These are phyloP conservation scores for Rhingia campestris DNA, from an alignment of 2,888 invertebrate species.

Conservation along the genomic window DNA sequence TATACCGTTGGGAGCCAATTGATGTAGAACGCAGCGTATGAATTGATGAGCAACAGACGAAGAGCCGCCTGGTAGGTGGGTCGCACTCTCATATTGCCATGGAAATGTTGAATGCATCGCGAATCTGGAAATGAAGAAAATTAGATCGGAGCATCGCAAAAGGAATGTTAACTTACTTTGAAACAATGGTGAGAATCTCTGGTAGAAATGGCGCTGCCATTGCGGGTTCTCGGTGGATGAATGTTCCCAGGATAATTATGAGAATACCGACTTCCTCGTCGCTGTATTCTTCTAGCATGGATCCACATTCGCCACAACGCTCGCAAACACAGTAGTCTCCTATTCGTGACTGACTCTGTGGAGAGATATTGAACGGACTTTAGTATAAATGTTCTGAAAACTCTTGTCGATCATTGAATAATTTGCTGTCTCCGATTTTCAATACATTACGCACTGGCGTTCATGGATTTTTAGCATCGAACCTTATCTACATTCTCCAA, in stretches of 20 bases:
- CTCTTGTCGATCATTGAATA: not conserved
- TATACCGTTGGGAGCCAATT: conserved; percentile 97
- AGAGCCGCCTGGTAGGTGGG: conserved; percentile 96
- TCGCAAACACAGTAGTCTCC: conserved; percentile 89
- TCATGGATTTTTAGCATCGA: no score
- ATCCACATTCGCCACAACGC: conserved; percentile 93
- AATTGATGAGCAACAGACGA: conserved; percentile 98
- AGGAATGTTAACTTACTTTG: conserved; percentile 86
- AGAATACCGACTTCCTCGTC: conserved; percentile 98
- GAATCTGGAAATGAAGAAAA: conserved; percentile 83
- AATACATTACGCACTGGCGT: no score
- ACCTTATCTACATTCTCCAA: no score
- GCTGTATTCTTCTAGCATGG: conserved; percentile 94
- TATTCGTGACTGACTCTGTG: conserved; percentile 85
- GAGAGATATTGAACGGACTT: not conserved
- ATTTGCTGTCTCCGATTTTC: not conserved
- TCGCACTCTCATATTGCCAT: conserved; percentile 94
- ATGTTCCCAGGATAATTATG: conserved; percentile 96
- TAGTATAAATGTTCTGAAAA: not conserved
- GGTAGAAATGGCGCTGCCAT: conserved; percentile 97
- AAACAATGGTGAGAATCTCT: conserved; percentile 93
- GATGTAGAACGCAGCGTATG: conserved; percentile 96
- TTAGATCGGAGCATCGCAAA: not conserved
- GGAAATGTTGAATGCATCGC: conserved; percentile 91
- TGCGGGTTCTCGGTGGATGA: conserved; percentile 97